Base-by-base conservation (phyloP, 1,140 invertebrate genomes). In the Platorchestia sp. region DNA sequence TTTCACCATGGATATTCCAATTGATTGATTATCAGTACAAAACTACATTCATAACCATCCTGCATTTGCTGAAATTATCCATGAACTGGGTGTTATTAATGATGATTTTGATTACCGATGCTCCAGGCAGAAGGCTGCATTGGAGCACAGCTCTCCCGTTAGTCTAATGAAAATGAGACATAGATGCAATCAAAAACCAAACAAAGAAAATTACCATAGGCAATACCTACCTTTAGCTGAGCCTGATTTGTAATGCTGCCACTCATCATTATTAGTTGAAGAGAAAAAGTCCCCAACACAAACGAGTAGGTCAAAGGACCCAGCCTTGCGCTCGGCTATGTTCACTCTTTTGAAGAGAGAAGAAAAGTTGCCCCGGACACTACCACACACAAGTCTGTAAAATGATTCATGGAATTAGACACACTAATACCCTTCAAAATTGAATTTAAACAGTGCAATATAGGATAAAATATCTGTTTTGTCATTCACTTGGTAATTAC, bases 251-350 rank as follows among this genome's bases (percentile, higher is more conserved):
- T 93, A 93, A 45, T 7, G 91, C 40, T 45, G 3, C 91, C 91
- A 93, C 36, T 93, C 91, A 45, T 47, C 40, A 36, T 93, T 93
- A 47, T 45, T 44, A 93, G 10, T 36, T 44, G 43, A 3, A 45
- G 91, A 42, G 44, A 93, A 93, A 44, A 93, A 93, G 44, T 93
- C 44, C 19, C 91, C 91, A 93, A 93, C 91, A 93, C 91, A 93
- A 1, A 93, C 22, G 5, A 93, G 45, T 44, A 93, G 45, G 41
- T 93, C 91, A 93, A 93, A 93, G 27, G 91, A 44, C 10, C 91
- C 91, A 19, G 91, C 45, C 36, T 93, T 93, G 3, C 44, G 6
- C 36, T 93, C 44, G 14, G 40, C 91, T 47, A 42, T 41, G 19
- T 10, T 40, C 45, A 93, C 91, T 93, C 91, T 93, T 36, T 93